phyloP scores from a whole-genome alignment of 1,140 invertebrate species.

The Lithobius niger region DNA sequence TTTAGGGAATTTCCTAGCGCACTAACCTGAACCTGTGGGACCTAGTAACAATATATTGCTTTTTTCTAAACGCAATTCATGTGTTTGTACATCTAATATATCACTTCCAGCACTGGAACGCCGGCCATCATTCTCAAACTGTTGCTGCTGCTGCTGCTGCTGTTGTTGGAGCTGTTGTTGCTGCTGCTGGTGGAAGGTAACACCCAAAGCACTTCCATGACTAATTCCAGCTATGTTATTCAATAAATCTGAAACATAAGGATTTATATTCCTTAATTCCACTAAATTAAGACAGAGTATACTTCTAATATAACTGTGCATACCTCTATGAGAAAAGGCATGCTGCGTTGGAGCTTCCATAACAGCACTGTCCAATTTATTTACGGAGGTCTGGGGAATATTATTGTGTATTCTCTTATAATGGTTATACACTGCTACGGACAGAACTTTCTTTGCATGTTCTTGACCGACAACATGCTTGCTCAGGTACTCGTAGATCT shows the following conservation, averaged over 20 bases:
- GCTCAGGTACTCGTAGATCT: constrained; percentile 90
- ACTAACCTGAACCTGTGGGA: constrained; percentile 83
- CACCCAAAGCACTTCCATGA: constrained; percentile 40
- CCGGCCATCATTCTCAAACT: constrained; percentile 1
- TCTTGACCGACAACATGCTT: constrained; percentile 98
- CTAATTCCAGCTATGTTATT: constrained; percentile 71
- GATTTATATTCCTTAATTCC: too few species aligned
- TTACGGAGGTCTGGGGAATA: constrained; percentile 43
- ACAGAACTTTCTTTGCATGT: constrained; percentile 94
- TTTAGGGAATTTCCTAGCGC: too few species aligned
- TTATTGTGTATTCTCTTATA: constrained; percentile 97
- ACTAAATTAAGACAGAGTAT: too few species aligned
- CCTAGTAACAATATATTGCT: constrained; percentile 94
- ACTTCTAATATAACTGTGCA: too few species aligned
- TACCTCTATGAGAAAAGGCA: constrained; percentile 58
- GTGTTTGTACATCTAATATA: constrained; percentile 66
- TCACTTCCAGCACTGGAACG: constrained; percentile 46
- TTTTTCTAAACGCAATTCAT: constrained; percentile 87
- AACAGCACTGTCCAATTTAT: constrained; percentile 32
- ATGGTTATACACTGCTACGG: constrained; percentile 98
- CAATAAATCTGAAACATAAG: constrained; percentile 51
- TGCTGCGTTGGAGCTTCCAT: constrained; percentile 51
- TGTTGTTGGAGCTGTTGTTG: constrained; percentile 19
- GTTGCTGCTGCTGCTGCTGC: constrained; percentile 18
- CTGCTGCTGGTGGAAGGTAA: constrained; percentile 24